phyloP scores from a whole-genome alignment of 2,797 vertebrate species.

The Danio kyathit region DNA sequence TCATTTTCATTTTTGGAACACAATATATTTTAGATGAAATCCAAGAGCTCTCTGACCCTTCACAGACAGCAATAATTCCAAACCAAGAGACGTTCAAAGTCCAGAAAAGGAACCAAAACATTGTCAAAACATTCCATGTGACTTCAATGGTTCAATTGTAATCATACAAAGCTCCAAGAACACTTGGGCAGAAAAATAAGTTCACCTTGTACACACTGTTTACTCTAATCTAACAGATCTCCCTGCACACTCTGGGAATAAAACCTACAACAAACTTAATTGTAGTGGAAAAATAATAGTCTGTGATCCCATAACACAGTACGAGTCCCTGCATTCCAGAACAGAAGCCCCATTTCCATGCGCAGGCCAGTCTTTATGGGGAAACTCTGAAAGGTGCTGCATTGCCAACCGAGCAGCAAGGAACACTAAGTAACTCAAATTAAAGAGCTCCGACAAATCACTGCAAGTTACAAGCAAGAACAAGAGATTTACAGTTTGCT shows the following conservation, averaged over 20 bases:
- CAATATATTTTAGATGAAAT: too few species aligned
- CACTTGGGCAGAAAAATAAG: too few species aligned
- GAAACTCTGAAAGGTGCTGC: slow-evolving; percentile 30
- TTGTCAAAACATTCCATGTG: too few species aligned
- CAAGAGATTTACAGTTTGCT: slow-evolving; percentile 39
- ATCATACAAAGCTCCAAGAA: too few species aligned
- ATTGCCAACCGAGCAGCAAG: slow-evolving; percentile 47
- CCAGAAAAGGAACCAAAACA: too few species aligned
- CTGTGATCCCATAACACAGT: slow-evolving; percentile 60
- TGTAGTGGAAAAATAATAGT: slow-evolving; percentile 53
- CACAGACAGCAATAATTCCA: too few species aligned
- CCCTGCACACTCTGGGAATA: slow-evolving; percentile 16
- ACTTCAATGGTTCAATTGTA: too few species aligned
- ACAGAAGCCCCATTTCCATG: slow-evolving; percentile 49
- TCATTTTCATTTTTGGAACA: too few species aligned
- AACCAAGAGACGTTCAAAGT: too few species aligned
- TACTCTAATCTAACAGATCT: neutral
- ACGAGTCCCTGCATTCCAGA: slow-evolving; percentile 52
- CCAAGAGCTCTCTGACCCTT: too few species aligned
- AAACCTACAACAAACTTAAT: slow-evolving; percentile 22
- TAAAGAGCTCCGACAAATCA: slow-evolving; percentile 59
- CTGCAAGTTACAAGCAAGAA: slow-evolving; percentile 7
- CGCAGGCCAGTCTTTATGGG: slow-evolving; percentile 42
- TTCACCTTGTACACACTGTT: neutral
- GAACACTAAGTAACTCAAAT: slow-evolving; percentile 53